Base-by-base conservation (phyloP, 1,140 invertebrate species). In the Pectinophora gossypiella region DNA sequence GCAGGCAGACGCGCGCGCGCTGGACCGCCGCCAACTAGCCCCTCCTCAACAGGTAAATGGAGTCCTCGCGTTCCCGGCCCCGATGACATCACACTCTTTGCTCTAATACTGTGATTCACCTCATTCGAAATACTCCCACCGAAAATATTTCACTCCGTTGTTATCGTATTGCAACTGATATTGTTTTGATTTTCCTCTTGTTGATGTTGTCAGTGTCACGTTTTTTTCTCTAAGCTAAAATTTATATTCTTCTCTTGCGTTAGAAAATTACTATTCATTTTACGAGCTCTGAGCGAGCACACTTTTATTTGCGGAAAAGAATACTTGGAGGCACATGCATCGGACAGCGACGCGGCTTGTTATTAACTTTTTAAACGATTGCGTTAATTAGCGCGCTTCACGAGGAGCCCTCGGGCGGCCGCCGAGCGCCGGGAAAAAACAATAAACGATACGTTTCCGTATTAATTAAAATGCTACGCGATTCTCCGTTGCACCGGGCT, bases 361-460 rank as follows among this genome's bases (percentile, higher is more conserved):
- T 86, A 86, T 86, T 83, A 85, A 76, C 63, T 85, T 85, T 87
- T 85, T 76, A 84, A 85, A 77, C 79, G 78, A 82, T 82, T 82
- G 81, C 71, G 75, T 87, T 87, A 84, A 87, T 87, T 85, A 87
- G 82, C 72, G 69, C 60, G 67, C 70, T 73, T 69, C 67, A 60
- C 72, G 64, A 66, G 65, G 66, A 74, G 56, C 59, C 51, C 49
- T 61, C 72, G 71, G 70, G 73, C 72, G 67, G 70, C 68, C 72
- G 56, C 49, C 56, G 64, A 56, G 44, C 56, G 48, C 53, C 47
- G 56, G 27, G 48, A 61, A 71, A 75, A 80, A 80, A 74, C 61
- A 76, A 74, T 68, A 70, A 73, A 74, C 61, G 63, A 83, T 81
- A 70, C 73, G 57, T 64, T 78, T 55, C 59, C 56, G 63, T 77